Percentiles rank a stretch among this genome's conserved stretches.
Conservation (phyloP, 2,797 vertebrate genomes). For the Lepus townsendii region DNA sequence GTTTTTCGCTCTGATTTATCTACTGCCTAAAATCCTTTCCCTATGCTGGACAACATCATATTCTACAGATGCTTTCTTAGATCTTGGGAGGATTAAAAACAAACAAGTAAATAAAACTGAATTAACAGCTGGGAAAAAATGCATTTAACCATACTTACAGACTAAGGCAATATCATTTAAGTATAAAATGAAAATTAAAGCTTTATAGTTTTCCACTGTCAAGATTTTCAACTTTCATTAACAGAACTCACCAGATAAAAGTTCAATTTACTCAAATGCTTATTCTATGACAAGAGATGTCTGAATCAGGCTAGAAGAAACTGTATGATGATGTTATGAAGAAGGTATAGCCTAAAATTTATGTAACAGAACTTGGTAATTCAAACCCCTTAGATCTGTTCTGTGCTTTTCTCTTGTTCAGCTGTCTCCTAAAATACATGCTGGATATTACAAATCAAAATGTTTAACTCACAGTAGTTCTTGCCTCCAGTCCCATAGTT, state of each 20-base stretch:
- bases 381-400: not conserved
- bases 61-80: not conserved
- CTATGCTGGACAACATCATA: not conserved
- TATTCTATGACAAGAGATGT: slow-evolving; percentile 63
- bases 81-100: slow-evolving; percentile 26
- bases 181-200: slow-evolving; percentile 74
- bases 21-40: slow-evolving; percentile 13
- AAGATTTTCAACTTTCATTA: slow-evolving; percentile 72
- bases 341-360: not conserved
- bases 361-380: slow-evolving; percentile 27
- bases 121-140: slow-evolving; percentile 35
- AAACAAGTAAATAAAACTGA: not conserved
- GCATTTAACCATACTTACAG: slow-evolving; percentile 25
- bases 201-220: slow-evolving; percentile 67
- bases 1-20: not conserved
- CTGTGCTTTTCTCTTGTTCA: not conserved
- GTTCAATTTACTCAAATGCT: slow-evolving; percentile 66
- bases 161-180: slow-evolving; percentile 35
- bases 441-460: not conserved
- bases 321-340: slow-evolving; percentile 21
- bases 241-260: slow-evolving; percentile 59
- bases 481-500: slow-evolving; percentile 56
- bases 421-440: not conserved
- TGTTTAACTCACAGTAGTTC: slow-evolving; percentile 83
- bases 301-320: slow-evolving; percentile 64